These are phyloP conservation scores for Hydra vulgaris DNA, from an alignment of 30 jellyfish, hydroid and myxozoan genomes.

Conservation along the genomic window DNA sequence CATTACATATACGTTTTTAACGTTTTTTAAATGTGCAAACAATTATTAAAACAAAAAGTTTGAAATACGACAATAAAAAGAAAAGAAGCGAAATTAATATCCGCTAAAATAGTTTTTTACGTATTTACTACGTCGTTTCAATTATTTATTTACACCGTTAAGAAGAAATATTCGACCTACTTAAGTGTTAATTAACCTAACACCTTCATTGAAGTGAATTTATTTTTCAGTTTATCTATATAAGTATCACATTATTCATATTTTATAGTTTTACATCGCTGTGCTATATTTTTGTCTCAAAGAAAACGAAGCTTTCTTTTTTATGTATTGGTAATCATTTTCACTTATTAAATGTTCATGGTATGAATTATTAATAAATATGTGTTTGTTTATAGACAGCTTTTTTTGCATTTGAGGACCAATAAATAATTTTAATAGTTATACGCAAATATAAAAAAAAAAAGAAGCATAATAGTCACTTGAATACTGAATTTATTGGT, in stretches of 20 bases:
- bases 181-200: background rate
- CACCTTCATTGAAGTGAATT: background rate
- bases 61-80: no score
- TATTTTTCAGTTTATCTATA: background rate
- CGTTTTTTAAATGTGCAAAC: no score
- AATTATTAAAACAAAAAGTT: no score
- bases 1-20: no score
- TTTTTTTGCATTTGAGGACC: background rate
- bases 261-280: background rate
- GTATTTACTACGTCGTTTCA: no score
- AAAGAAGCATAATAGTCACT: background rate
- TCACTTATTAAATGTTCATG: background rate
- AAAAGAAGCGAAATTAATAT: no score
- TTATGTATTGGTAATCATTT: background rate
- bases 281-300: background rate
- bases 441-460: background rate
- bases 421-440: background rate
- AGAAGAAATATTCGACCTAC: background rate
- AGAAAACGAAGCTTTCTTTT: background rate
- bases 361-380: background rate
- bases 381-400: background rate
- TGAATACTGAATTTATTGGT: no score
- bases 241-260: background rate
- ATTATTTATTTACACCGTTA: background rate
- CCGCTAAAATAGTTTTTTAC: no score